Evolutionary conservation across 2,113 vertebrate species (phyloP), one percentile per base, ranked within the genome.

Genomic region (Saguinus imperator): DNA sequence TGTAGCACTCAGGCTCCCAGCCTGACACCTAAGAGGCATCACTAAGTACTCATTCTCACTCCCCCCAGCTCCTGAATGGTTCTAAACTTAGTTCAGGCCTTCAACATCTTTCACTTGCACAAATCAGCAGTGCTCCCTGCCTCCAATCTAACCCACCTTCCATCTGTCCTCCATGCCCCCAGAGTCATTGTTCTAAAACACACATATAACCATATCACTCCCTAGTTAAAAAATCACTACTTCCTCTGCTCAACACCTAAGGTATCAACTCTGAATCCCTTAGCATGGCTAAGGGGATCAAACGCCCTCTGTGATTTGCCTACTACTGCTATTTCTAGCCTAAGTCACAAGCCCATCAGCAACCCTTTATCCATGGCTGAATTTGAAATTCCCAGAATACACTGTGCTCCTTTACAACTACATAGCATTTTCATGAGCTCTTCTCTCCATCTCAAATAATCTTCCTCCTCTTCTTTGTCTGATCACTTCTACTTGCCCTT

Each of bases 221-320:
- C 13, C 14, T 80, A 58, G 55, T 55, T 82, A 84, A 87, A 95
- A 94, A 93, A 29, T 61, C 75, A 86, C 20, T 92, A 66, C 66
- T 93, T 95, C 45, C 23, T 64, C 79, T 76, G 14, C 55, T 82
- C 17, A 61, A 58, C 29, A 94, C n/a, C 17, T 61, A 68, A 50
- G 64, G 35, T 79, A 87, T 84, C 21, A 70, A 95, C 55, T 90
- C 61, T 96, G 79, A 91, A 90, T 77, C 80, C 57, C 64, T 95
- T 81, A 55, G 55, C 37, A 58, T 57, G 45, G 21, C 40, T 73
- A 96, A 91, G 48, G 55, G 23, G 55, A 88, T 61, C n/a, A 83
- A 87, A 94, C 92, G 16, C 40, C 45, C 40, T 55, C 16, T 1
- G 16, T 0, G 3, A 95, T 45, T 43, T 84, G 21, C 21, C 35